phyloP scores from a whole-genome alignment of 2,113 vertebrate species.

The Scomber colias region DNA sequence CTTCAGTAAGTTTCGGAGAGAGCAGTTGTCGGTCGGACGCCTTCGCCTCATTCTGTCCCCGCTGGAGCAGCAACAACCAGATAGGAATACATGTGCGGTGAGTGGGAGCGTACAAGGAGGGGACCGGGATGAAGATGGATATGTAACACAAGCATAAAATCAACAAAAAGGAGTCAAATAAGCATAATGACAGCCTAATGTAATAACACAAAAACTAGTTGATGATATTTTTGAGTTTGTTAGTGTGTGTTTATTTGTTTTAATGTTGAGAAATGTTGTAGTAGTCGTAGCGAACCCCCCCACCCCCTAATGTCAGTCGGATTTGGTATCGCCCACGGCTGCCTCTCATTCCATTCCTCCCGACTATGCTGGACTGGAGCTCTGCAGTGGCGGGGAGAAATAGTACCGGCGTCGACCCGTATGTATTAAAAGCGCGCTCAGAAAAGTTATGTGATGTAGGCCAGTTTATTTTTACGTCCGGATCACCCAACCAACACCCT shows the following conservation, averaged over 20 bases:
- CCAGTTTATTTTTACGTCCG: slow-evolving; percentile 49
- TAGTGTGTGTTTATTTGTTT: neutral
- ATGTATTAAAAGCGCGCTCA: slow-evolving; percentile 40
- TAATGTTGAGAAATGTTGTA: neutral
- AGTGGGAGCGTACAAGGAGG: slow-evolving; percentile 4
- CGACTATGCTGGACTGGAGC: slow-evolving; percentile 39
- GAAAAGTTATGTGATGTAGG: slow-evolving; percentile 40
- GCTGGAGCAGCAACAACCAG: slow-evolving; percentile 46
- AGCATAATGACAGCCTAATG: rapidly evolving
- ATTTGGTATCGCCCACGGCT: slow-evolving; percentile 83
- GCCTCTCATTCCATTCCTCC: slow-evolving; percentile 81
- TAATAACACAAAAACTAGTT: rapidly evolving
- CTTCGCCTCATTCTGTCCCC: slow-evolving; percentile 61
- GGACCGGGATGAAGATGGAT: rapidly evolving
- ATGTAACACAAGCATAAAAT: neutral
- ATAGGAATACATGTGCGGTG: slow-evolving; percentile 79
- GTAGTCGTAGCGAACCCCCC: neutral
- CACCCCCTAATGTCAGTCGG: neutral
- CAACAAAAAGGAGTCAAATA: rapidly evolving
- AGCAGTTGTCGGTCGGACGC: slow-evolving; percentile 1
- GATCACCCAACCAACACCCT: neutral
- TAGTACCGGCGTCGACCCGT: slow-evolving; percentile 32
- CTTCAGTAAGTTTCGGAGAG: slow-evolving; percentile 38
- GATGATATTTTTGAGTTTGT: rapidly evolving
- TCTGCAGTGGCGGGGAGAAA: slow-evolving; percentile 55